phyloP scores from a whole-genome alignment of 1,140 invertebrate species.

The Drosophila nebulosa region DNA sequence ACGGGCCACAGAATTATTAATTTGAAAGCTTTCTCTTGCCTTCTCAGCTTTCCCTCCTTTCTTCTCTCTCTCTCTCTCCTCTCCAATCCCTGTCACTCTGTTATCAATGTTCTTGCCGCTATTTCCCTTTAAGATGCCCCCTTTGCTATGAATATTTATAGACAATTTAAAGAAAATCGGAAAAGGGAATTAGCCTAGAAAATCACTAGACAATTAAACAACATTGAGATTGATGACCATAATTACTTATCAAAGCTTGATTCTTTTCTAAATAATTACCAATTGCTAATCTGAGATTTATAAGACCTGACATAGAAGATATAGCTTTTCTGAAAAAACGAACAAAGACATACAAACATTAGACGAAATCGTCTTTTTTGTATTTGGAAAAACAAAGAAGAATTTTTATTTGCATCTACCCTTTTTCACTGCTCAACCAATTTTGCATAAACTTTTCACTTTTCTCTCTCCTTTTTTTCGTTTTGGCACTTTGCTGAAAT shows the following conservation, averaged over 20 bases:
- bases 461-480: background rate
- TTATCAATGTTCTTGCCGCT: background rate
- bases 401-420: slow-evolving; percentile 3
- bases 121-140: slow-evolving; percentile 28
- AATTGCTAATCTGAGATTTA: too few species aligned
- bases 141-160: slow-evolving; percentile 50
- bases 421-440: slow-evolving; percentile 51
- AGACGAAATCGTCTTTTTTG: too few species aligned
- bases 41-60: background rate
- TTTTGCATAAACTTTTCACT: slow-evolving; percentile 38
- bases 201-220: background rate
- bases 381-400: too few species aligned
- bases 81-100: background rate
- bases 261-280: too few species aligned
- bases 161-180: slow-evolving; percentile 27
- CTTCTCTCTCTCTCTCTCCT: background rate
- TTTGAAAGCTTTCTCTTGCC: slow-evolving; percentile 45
- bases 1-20: slow-evolving; percentile 59
- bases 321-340: too few species aligned
- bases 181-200: background rate
- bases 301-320: too few species aligned
- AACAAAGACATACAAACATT: too few species aligned
- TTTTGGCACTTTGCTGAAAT: slow-evolving; percentile 21
- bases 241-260: too few species aligned
- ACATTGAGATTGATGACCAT: too few species aligned